Evolutionary conservation across 2,113 vertebrate genomes (phyloP).

Genomic region (Urocynchramus pylzowi): DNA sequence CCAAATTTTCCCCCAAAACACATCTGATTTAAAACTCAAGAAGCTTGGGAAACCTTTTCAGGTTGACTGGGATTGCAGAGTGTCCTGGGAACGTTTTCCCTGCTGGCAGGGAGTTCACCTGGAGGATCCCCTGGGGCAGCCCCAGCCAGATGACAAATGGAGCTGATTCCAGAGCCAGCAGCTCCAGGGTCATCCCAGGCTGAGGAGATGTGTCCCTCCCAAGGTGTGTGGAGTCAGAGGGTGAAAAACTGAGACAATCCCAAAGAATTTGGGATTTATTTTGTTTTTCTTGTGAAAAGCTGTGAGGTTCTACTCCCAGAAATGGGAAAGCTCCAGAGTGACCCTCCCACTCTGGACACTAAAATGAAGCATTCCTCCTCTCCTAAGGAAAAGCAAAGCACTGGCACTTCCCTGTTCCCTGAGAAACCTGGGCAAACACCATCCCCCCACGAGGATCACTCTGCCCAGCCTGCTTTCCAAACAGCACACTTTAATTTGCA

Average conservation of each 20-base stretch:
- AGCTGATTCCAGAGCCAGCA: background rate
- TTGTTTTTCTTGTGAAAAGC: background rate
- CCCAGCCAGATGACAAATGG: fast-evolving
- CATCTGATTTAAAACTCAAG: background rate
- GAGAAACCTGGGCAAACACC: fast-evolving
- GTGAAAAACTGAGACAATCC: background rate
- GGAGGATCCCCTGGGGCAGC: background rate
- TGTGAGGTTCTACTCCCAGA: background rate
- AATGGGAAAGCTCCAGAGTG: background rate
- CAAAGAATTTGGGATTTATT: background rate
- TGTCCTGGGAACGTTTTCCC: background rate
- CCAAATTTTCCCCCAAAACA: fast-evolving
- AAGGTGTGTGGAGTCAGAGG: background rate
- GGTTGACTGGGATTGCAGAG: background rate
- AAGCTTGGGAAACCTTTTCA: background rate
- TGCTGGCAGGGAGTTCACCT: background rate
- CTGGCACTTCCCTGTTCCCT: background rate
- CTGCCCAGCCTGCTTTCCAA: background rate
- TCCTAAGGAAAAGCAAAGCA: background rate
- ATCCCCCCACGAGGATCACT: background rate
- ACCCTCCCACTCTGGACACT: too few species aligned
- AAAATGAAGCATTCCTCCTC: background rate
- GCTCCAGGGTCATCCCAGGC: fast-evolving
- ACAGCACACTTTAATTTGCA: background rate
- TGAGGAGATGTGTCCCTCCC: background rate